Evolutionary conservation across 2,797 vertebrate genomes (phyloP).

Genomic region (Hemibagrus guttatus): DNA sequence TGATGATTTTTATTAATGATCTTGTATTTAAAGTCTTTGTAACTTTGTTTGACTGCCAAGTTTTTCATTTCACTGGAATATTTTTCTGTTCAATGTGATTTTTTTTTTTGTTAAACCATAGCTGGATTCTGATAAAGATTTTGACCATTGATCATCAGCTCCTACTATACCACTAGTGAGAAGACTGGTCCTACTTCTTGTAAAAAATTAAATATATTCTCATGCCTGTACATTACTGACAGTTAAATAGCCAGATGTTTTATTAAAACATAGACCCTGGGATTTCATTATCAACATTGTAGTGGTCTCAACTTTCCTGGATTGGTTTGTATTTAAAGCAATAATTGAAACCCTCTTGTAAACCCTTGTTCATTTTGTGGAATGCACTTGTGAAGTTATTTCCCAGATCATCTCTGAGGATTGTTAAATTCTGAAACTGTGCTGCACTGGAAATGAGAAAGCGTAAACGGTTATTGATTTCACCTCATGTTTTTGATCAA

Average conservation of each 20-base stretch:
- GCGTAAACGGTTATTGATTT: conserved; percentile 50
- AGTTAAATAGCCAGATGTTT: conserved; percentile 42
- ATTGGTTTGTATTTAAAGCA: neutral
- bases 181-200: neutral
- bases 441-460: conserved; percentile 43
- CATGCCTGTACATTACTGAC: conserved; percentile 30
- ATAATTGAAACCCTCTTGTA: neutral
- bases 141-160: neutral
- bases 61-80: neutral
- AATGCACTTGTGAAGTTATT: conserved; percentile 14
- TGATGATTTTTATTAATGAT: neutral
- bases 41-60: neutral
- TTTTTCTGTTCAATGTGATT: neutral
- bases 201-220: neutral
- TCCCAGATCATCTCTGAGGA: conserved; percentile 16
- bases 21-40: neutral
- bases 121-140: neutral
- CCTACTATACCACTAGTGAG: neutral
- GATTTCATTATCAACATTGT: neutral
- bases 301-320: neutral
- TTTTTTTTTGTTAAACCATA: neutral
- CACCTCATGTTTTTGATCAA: conserved; percentile 39
- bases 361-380: neutral
- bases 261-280: conserved; percentile 32
- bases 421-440: conserved; percentile 24